Evolutionary conservation across 1,140 invertebrate species (phyloP).

Genomic region (Triops cancriformis): DNA sequence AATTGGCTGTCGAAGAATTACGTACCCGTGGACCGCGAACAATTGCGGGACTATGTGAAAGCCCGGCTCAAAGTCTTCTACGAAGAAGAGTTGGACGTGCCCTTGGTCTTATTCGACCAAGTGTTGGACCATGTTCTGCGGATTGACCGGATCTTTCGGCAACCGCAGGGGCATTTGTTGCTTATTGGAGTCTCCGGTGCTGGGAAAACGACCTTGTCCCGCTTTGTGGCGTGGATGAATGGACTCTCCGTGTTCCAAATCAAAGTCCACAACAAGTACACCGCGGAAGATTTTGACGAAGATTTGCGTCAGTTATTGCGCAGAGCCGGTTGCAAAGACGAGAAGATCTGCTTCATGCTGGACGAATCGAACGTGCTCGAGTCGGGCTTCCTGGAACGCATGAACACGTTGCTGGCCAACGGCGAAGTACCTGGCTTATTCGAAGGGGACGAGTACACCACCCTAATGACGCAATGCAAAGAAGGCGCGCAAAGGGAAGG

Average conservation of each 20-base stretch:
- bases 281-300: slow-evolving; percentile 97
- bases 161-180: slow-evolving; percentile 94
- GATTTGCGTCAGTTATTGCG: slow-evolving; percentile 88
- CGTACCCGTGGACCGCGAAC: slow-evolving; percentile 88
- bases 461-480: slow-evolving; percentile 99
- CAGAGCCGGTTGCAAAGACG: slow-evolving; percentile 91
- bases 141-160: slow-evolving; percentile 97
- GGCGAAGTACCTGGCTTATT: slow-evolving; percentile 84
- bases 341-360: slow-evolving; percentile 98
- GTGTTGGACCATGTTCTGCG: slow-evolving; percentile 95
- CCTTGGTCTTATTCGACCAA: slow-evolving; percentile 95
- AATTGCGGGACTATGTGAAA: slow-evolving; percentile 91
- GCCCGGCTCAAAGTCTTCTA: slow-evolving; percentile 98
- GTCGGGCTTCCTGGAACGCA: slow-evolving; percentile 95
- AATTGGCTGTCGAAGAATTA: slow-evolving; percentile 99
- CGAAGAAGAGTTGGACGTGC: slow-evolving; percentile 98
- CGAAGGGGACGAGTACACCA: slow-evolving; percentile 81
- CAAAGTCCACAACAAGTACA: slow-evolving; percentile 87
- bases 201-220: slow-evolving; percentile 95
- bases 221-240: slow-evolving; percentile 99
- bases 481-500: slow-evolving; percentile 97
- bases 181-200: slow-evolving; percentile 96
- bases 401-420: slow-evolving; percentile 98
- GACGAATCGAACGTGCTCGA: slow-evolving; percentile 99
- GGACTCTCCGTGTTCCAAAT: slow-evolving; percentile 91